These are phyloP conservation scores for Pseudocheirus occidentalis DNA, from an alignment of 2,797 vertebrate genomes.

Conservation along the genomic window DNA sequence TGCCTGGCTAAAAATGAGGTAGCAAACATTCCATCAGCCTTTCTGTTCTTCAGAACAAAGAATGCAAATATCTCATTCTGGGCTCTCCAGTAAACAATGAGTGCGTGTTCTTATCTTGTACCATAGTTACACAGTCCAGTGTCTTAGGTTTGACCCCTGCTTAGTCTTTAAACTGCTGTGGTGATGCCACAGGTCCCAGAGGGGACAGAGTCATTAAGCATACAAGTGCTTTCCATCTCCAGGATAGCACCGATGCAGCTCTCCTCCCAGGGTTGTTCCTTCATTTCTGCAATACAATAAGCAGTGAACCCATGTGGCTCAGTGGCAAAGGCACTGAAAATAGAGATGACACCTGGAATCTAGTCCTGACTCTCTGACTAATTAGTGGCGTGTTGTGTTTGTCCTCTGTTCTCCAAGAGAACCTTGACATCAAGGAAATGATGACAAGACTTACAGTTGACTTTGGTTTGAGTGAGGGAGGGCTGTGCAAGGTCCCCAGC, in stretches of 20 bases:
- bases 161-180: background rate
- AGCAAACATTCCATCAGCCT: background rate
- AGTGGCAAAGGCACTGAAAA: background rate
- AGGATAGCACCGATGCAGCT: conserved; percentile 29
- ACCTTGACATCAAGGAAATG: too few species aligned
- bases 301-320: background rate
- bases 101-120: background rate
- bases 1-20: background rate
- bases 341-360: background rate
- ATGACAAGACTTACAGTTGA: too few species aligned
- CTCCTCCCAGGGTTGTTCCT: conserved; percentile 47
- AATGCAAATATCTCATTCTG: background rate
- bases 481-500: too few species aligned
- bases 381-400: background rate
- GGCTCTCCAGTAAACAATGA: background rate
- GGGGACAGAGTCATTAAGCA: conserved; percentile 59
- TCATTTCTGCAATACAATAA: conserved; percentile 35
- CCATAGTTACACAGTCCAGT: background rate
- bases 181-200: background rate
- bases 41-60: background rate
- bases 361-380: background rate
- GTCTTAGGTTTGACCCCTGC: conserved; percentile 28
- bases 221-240: conserved; percentile 32
- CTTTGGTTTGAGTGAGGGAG: too few species aligned
- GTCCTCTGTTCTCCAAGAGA: too few species aligned